phyloP scores from a whole-genome alignment of 2,888 invertebrate species.

The Clunio marinus region DNA sequence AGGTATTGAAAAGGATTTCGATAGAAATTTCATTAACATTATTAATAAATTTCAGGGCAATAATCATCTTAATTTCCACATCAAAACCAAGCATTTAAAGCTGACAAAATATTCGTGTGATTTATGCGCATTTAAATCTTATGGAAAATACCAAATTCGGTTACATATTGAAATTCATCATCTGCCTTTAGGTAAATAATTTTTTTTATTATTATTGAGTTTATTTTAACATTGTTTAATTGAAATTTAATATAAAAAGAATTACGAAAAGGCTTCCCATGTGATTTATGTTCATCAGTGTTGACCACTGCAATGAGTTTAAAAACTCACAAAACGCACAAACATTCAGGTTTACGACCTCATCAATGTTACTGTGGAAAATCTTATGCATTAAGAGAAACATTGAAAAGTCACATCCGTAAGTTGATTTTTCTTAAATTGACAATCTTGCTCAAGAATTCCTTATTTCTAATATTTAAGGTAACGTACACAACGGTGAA shows the following conservation, averaged over 20 bases:
- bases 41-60: constrained; percentile 11
- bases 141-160: constrained; percentile 33
- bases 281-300: constrained; percentile 25
- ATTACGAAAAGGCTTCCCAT: constrained; percentile 17
- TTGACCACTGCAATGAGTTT: constrained; percentile 28
- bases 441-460: not conserved
- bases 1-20: constrained; percentile 10
- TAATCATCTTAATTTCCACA: constrained; percentile 33
- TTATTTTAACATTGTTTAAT: not conserved
- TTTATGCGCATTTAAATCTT: constrained; percentile 1
- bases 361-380: constrained; percentile 21
- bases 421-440: not conserved
- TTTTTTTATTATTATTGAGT: not conserved
- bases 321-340: constrained; percentile 32
- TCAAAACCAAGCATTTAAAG: constrained; percentile 35
- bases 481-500: constrained; percentile 28
- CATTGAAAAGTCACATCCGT: constrained; percentile 26
- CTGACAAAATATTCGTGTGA: constrained; percentile 27
- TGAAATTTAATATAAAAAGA: not conserved
- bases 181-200: constrained; percentile 16
- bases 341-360: not conserved
- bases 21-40: too few species aligned
- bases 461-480: not conserved
- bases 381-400: constrained; percentile 18
- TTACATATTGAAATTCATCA: constrained; percentile 33